Evolutionary conservation across 2,888 invertebrate species (phyloP).

Genomic region (Chymomyza procnemis): DNA sequence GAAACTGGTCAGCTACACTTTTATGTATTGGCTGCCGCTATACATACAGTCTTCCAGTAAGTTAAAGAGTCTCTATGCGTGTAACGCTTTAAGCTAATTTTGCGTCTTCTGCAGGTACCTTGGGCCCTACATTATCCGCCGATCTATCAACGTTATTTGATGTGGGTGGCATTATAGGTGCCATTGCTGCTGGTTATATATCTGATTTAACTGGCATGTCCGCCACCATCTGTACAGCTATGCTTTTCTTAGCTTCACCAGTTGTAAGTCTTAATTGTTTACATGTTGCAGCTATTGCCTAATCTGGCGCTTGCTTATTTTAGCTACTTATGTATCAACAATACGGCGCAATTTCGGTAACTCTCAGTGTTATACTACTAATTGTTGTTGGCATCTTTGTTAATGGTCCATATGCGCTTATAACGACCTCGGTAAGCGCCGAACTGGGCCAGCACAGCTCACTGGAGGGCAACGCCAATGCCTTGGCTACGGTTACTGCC

Average conservation of each 20-base stretch:
- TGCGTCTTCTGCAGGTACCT: constrained; percentile 80
- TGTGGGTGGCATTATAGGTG: constrained; percentile 94
- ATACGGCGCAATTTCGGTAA: constrained; percentile 83
- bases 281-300: neutral
- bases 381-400: constrained; percentile 89
- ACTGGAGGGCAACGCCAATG: constrained; percentile 90
- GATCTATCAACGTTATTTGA: constrained; percentile 90
- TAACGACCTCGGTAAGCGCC: constrained; percentile 97
- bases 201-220: constrained; percentile 91
- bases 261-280: constrained; percentile 80
- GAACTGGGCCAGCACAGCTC: constrained; percentile 93
- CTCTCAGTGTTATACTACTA: constrained; percentile 84
- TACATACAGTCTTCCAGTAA: constrained; percentile 92
- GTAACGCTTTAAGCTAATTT: neutral
- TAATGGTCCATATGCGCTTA: constrained; percentile 97
- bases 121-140: constrained; percentile 85
- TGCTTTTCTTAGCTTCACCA: constrained; percentile 90
- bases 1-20: constrained; percentile 97
- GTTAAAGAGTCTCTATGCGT: constrained; percentile 68
- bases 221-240: constrained; percentile 90
- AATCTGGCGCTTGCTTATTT: constrained; percentile 48
- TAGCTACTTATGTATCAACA: constrained; percentile 90
- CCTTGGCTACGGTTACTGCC: constrained; percentile 97
- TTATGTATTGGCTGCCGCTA: constrained; percentile 96
- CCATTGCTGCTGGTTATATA: constrained; percentile 90